Evolutionary conservation across 2,888 invertebrate species (phyloP).

Genomic region (Erpobdella octoculata): DNA sequence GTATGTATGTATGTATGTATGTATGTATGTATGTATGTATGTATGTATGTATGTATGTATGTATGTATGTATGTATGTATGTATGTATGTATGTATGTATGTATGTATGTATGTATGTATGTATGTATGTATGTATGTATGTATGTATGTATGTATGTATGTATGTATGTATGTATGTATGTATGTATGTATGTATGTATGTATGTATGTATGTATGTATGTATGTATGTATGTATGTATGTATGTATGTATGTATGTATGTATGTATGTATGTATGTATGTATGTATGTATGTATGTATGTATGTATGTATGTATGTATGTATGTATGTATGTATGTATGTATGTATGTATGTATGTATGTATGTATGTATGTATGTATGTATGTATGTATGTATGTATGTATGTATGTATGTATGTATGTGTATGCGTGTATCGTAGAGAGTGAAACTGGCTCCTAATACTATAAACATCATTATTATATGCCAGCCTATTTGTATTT

Average conservation of each 20-base stretch:
- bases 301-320: slow-evolving; percentile 1
- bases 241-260: slow-evolving; percentile 1
- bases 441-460: too few species aligned
- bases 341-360: slow-evolving; percentile 1
- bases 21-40: slow-evolving; percentile 1
- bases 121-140: slow-evolving; percentile 28
- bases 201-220: slow-evolving; percentile 1
- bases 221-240: neutral
- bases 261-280: slow-evolving; percentile 1
- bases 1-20: too few species aligned
- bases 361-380: slow-evolving; percentile 1
- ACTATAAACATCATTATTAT: too few species aligned
- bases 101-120: slow-evolving; percentile 29
- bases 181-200: neutral
- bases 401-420: slow-evolving; percentile 1
- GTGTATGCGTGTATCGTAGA: too few species aligned
- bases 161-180: slow-evolving; percentile 29
- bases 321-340: slow-evolving; percentile 1
- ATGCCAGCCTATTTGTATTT: too few species aligned
- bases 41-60: slow-evolving; percentile 7
- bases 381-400: slow-evolving; percentile 1
- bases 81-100: slow-evolving; percentile 34
- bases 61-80: slow-evolving; percentile 19
- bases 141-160: slow-evolving; percentile 8
- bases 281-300: slow-evolving; percentile 1